Percentiles rank a stretch among this genome's conserved stretches.
phyloP scores from a whole-genome alignment of 2,113 vertebrate genomes.

The Spermophilus dauricus region DNA sequence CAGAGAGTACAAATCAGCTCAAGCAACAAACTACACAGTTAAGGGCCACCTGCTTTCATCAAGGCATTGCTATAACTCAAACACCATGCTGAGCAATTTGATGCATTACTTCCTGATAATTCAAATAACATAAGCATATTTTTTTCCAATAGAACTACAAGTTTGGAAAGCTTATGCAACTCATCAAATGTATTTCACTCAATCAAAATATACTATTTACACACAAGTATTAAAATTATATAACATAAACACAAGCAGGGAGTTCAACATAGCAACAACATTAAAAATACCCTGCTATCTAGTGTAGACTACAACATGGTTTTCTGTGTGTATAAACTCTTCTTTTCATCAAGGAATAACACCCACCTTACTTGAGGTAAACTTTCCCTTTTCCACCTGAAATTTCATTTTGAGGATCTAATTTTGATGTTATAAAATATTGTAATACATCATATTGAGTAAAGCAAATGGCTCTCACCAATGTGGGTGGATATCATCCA shows the following conservation, averaged over 20 bases:
- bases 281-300: background rate
- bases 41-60: background rate
- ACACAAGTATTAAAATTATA: background rate
- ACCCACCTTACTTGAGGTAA: background rate
- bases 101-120: background rate
- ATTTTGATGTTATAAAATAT: background rate
- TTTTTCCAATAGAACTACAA: background rate
- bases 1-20: background rate
- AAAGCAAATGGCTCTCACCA: background rate
- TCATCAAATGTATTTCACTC: background rate
- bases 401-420: background rate
- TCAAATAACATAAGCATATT: background rate
- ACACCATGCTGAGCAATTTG: background rate
- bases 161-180: background rate
- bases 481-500: background rate
- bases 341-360: background rate
- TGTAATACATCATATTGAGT: background rate
- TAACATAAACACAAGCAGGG: background rate
- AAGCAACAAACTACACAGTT: background rate
- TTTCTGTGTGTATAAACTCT: background rate
- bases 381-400: background rate
- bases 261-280: background rate
- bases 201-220: accelerated
- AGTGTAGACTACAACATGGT: background rate
- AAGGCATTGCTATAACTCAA: accelerated